These are phyloP conservation scores for Ploceus nigricollis DNA, from an alignment of 2,113 vertebrate species.

Conservation along the genomic window DNA sequence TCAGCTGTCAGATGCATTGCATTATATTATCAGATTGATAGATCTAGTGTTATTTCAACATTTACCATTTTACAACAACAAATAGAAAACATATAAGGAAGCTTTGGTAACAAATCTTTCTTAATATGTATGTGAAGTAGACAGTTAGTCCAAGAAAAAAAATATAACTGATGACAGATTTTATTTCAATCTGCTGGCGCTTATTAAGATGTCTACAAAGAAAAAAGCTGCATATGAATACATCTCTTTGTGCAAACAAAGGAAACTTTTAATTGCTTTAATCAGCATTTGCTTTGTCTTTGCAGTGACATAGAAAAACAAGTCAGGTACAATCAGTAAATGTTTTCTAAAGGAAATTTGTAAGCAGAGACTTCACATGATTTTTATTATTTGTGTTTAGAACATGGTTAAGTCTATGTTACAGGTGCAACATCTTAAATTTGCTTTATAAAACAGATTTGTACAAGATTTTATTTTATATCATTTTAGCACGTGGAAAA, in stretches of 20 bases:
- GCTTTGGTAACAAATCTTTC: conserved; percentile 84
- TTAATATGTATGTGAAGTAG: conserved; percentile 87
- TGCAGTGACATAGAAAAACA: conserved; percentile 88
- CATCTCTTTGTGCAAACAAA: conserved; percentile 88
- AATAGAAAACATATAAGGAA: conserved; percentile 74
- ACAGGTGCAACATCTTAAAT: neutral
- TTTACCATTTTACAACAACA: conserved; percentile 76
- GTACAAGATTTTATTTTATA: neutral
- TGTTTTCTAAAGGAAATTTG: conserved; percentile 81
- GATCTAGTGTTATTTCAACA: conserved; percentile 76
- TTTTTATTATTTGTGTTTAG: conserved; percentile 54
- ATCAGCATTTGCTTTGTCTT: conserved; percentile 92
- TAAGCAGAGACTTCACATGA: conserved; percentile 49
- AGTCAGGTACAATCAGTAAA: conserved; percentile 83
- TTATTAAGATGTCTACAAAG: conserved; percentile 96
- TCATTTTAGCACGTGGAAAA: neutral
- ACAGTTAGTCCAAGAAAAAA: conserved; percentile 85
- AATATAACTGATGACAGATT: conserved; percentile 93
- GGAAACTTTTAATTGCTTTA: conserved; percentile 98
- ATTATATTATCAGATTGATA: conserved; percentile 77
- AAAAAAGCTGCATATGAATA: conserved; percentile 80
- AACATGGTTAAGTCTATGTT: neutral
- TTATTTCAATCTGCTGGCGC: conserved; percentile 92
- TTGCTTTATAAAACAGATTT: neutral
- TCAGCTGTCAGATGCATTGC: conserved; percentile 72